Percentiles rank a stretch among this genome's conserved stretches.
Evolutionary conservation across 2,113 vertebrate genomes (phyloP).

Genomic region (Pterocles orientalis): DNA sequence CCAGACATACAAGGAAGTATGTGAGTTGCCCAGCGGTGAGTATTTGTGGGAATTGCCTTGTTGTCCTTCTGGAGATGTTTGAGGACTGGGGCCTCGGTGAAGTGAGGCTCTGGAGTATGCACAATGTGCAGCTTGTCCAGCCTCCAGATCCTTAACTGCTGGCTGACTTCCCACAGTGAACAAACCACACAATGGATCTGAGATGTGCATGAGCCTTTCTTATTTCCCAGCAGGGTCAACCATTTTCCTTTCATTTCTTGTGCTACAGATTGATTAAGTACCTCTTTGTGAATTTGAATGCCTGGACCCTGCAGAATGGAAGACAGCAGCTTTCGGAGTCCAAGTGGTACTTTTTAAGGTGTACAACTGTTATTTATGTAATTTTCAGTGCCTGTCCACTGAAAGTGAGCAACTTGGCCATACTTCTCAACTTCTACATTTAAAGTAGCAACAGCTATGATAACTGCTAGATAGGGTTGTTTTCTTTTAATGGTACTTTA

Average conservation of each 20-base stretch:
- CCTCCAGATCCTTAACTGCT: not conserved
- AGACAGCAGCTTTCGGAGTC: not conserved
- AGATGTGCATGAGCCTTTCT: not conserved
- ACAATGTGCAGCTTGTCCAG: not conserved
- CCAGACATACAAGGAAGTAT: rapidly evolving
- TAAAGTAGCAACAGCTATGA: not conserved
- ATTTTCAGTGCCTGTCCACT: not conserved
- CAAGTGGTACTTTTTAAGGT: not conserved
- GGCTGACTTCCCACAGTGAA: rapidly evolving
- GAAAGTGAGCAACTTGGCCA: not conserved
- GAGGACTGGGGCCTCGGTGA: not conserved
- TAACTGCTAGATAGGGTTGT: not conserved
- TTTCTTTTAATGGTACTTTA: not conserved
- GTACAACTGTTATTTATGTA: not conserved
- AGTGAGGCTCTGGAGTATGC: not conserved
- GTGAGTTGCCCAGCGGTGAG: not conserved
- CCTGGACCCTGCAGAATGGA: not conserved
- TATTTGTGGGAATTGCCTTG: not conserved
- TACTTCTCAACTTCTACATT: not conserved
- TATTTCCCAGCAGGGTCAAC: not conserved
- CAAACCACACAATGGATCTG: rapidly evolving
- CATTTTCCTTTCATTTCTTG: not conserved
- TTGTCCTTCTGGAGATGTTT: not conserved
- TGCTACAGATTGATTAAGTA: not conserved
- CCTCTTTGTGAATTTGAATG: not conserved